Evolutionary conservation across 2,113 vertebrate genomes (phyloP), one percentile per base, ranked within the genome.

Genomic region (Pongo pygmaeus): DNA sequence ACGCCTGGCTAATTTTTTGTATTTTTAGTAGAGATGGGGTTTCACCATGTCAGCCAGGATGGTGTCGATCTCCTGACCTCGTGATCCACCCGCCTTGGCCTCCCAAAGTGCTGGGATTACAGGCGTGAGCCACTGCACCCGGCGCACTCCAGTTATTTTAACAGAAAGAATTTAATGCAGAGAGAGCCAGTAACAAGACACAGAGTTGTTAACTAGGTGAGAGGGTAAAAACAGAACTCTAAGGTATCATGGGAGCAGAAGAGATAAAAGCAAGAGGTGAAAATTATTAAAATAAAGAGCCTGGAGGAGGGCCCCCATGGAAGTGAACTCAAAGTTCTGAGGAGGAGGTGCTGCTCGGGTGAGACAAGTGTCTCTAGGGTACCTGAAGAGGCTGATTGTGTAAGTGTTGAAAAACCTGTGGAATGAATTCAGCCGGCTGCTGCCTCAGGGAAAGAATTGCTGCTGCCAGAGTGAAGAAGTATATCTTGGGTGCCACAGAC

Each of bases 121-220:
- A 46, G 46, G 46, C 46, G 8, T 46, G 46, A 46, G 46, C 8
- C 46, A 46, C 8, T 8, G 8, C 0, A 8, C 46, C 46, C 8
- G 46, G 46, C 46, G 8, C 55, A 32, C 3, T 77, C 48, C 38
- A 38, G 32, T 16, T 83, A 61, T n/a, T 72, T 86, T 52, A 79
- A 79, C 40, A 85, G 43, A 57, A 8, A 97, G 77, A 84, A 74
- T 32, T 64, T 80, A 88, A 57, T 6, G 85, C 1, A 86, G 55
- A 88, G 4, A 84, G 69, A 13, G 67, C 30, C 57, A 32, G 55
- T 80, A 80, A 43, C 55, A 38, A 83, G 22, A 25, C 27, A 92
- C 3, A 48, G 22, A 57, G 52, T 17, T 18, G 35, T 46, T 43
- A 72, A 50, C 22, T 18, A 50, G 17, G 74, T 4, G 32, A 86